Base-by-base conservation (phyloP, 1,140 invertebrate species). In the Manduca sexta region DNA sequence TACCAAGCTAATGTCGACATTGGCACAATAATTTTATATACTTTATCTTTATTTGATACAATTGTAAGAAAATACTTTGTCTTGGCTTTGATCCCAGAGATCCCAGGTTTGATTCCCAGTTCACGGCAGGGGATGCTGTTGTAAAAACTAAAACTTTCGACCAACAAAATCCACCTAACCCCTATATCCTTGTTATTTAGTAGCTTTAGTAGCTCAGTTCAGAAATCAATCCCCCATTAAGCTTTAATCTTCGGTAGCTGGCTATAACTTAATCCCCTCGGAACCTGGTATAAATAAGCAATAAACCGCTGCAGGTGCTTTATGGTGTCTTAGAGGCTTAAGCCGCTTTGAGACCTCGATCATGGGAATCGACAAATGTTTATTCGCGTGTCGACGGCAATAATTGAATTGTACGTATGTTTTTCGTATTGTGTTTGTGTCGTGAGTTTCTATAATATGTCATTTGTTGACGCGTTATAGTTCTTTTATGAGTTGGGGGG, bases 151-250 rank as follows among this genome's bases (percentile, higher is more conserved):
- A n/a, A n/a, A n/a, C n/a, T n/a, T n/a, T n/a, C n/a, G n/a, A n/a
- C n/a, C n/a, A n/a, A n/a, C n/a, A n/a, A n/a, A n/a, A n/a, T n/a
- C n/a, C n/a, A n/a, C n/a, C n/a, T n/a, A n/a, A n/a, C n/a, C n/a
- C n/a, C n/a, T n/a, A n/a, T n/a, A n/a, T n/a, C n/a, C n/a, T n/a
- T n/a, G n/a, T n/a, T n/a, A n/a, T n/a, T n/a, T n/a, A n/a, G n/a
- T n/a, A n/a, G n/a, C n/a, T n/a, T n/a, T 26, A 26, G 4, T 26
- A 26, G 65, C 53, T 69, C 65, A 69, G 68, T 70, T 65, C 69
- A 74, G 75, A 72, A 84, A 84, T 84, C 80, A 84, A 84, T 84
- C 77, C 69, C 59, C 74, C 61, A 84, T 81, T 81, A 81, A 77
- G 74, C 61, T 81, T 80, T 83, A 81, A 81, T 84, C 74, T 81